phyloP scores from a whole-genome alignment of 2,888 invertebrate species.

The Xylocampa areola region DNA sequence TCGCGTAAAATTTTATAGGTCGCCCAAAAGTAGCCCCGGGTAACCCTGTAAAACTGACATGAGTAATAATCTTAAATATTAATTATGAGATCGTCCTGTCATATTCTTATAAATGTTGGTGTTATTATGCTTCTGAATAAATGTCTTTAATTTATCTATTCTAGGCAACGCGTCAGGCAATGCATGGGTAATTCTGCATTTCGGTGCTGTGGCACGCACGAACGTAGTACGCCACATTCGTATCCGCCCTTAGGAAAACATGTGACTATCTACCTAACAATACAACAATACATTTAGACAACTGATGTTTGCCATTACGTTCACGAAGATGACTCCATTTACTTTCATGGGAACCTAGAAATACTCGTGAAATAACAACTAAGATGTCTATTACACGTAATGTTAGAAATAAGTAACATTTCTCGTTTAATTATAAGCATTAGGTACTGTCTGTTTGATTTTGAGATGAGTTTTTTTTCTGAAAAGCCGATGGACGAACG shows the following conservation, averaged over 20 bases:
- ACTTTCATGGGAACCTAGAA: slow-evolving; percentile 45
- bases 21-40: too few species aligned
- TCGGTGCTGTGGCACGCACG: too few species aligned
- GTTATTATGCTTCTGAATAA: too few species aligned
- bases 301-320: slow-evolving; percentile 48
- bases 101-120: too few species aligned
- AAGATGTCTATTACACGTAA: slow-evolving; percentile 22
- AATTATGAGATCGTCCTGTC: too few species aligned
- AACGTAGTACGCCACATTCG: too few species aligned
- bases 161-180: too few species aligned
- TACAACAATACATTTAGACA: slow-evolving; percentile 33
- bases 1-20: too few species aligned
- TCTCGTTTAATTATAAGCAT: slow-evolving; percentile 13
- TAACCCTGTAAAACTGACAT: too few species aligned
- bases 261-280: slow-evolving; percentile 16
- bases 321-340: slow-evolving; percentile 48
- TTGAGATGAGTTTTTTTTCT: slow-evolving; percentile 21
- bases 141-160: too few species aligned
- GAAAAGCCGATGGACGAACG: slow-evolving; percentile 30
- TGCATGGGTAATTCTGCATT: too few species aligned
- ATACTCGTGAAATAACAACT: slow-evolving; percentile 18
- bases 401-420: slow-evolving; percentile 21
- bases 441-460: not conserved
- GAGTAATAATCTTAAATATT: too few species aligned
- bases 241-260: slow-evolving; percentile 2